These are phyloP conservation scores for Pogonomyrmex californicus DNA, from an alignment of 1,140 invertebrate genomes.

Conservation along the genomic window DNA sequence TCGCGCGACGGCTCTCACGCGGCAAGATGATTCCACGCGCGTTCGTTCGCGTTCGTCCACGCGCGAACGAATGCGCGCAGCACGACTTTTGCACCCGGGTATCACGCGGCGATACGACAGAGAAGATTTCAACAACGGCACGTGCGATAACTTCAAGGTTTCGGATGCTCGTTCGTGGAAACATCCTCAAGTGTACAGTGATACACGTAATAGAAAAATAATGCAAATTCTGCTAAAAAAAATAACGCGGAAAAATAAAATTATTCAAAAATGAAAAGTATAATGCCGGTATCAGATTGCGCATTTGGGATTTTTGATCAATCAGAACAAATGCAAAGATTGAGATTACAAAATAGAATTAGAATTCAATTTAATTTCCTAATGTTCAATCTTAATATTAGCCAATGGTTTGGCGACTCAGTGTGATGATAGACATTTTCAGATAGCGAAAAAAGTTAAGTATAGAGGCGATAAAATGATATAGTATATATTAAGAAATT, in stretches of 20 bases:
- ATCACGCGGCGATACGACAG: background rate
- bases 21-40: slow-evolving; percentile 75
- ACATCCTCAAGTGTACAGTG: background rate
- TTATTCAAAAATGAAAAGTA: background rate
- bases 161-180: background rate
- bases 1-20: slow-evolving; percentile 74
- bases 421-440: no score
- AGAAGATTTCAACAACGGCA: slow-evolving; percentile 1
- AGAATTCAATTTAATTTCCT: no score
- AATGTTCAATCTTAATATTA: no score
- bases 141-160: slow-evolving; percentile 37
- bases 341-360: no score
- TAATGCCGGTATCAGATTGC: no score
- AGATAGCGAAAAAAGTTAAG: no score
- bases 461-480: no score
- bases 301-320: no score
- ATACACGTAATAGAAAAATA: background rate
- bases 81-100: slow-evolving; percentile 57
- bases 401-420: no score
- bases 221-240: background rate
- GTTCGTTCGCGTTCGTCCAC: slow-evolving; percentile 34
- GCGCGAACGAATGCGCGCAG: slow-evolving; percentile 23
- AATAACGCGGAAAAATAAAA: background rate
- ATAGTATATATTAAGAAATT: no score
- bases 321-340: no score